Base-by-base conservation (phyloP, 1,140 invertebrate species). In the Eufriesea mexicana region DNA sequence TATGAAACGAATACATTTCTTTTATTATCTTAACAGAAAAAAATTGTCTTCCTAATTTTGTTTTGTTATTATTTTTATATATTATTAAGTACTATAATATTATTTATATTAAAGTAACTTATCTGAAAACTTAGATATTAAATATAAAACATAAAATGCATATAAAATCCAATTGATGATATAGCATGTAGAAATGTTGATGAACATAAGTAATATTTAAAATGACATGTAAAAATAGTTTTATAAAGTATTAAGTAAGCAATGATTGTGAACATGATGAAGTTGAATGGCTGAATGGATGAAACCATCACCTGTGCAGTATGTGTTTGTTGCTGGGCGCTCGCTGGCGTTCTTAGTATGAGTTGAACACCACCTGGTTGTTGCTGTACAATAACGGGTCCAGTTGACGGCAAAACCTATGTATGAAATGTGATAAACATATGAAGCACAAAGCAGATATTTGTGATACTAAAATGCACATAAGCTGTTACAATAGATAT, bases 281-380 rank as follows among this genome's bases (percentile, higher is more conserved):
- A 86, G 79, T 90, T 90, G 89, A 77, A 85, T 88, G 88, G 72
- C 78, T 79, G 86, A 89, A 91, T 92, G 89, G 84, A 91, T 93
- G 92, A 92, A 91, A 94, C 93, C 93, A 89, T 94, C 92, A 94
- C 94, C 94, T 94, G 94, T 93, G 94, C 92, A 84, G 94, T 93
- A 91, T 94, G 94, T 66, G 93, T 94, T 94, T 94, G 94, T 91
- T 94, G 94, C 86, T 94, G 94, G 79, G 94, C 88, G 87, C 92
- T 93, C 76, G 93, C 81, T 84, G 93, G 93, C 73, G 94, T 91
- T 90, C 94, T 92, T 84, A 94, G 91, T 89, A 94, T 94, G 74
- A 94, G 89, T 79, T 94, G 94, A 90, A 94, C 93, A 79, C 93
- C 93, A 85, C 93, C 93, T 74, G 94, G 93, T 88, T 94, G 94